These are phyloP conservation scores for Chironomus striatipennis DNA, from an alignment of 1,140 invertebrate genomes.

Conservation along the genomic window DNA sequence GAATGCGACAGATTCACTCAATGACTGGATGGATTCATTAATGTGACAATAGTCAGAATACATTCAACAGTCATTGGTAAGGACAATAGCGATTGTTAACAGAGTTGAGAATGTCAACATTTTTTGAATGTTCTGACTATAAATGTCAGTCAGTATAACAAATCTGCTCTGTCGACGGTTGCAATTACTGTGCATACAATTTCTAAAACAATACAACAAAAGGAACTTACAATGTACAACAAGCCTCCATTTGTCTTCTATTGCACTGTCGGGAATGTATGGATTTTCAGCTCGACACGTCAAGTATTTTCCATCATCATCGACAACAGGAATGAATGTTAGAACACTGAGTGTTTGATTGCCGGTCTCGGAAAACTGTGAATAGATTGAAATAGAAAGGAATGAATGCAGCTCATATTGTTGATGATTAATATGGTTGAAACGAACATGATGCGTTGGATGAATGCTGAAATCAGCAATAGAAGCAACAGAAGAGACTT, in stretches of 20 bases:
- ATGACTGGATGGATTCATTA: no score
- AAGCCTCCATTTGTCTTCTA: slow-evolving; percentile 73
- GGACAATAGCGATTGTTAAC: no score
- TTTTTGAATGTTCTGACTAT: no score
- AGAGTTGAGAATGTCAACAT: no score
- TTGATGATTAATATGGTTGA: not conserved
- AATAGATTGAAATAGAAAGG: slow-evolving; percentile 29
- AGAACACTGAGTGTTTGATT: slow-evolving; percentile 77
- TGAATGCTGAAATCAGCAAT: no score
- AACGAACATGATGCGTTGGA: no score
- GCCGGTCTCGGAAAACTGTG: slow-evolving; percentile 66
- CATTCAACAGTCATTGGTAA: no score
- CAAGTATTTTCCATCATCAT: slow-evolving; percentile 79
- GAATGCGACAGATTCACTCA: slow-evolving; percentile 34
- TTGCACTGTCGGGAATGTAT: slow-evolving; percentile 63
- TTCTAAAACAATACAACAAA: not conserved
- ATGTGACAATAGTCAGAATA: no score
- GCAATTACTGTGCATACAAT: no score
- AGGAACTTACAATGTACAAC: slow-evolving; percentile 62
- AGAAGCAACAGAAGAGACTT: not conserved
- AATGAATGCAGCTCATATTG: not conserved
- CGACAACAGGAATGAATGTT: slow-evolving; percentile 67
- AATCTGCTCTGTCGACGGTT: no score
- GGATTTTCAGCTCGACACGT: slow-evolving; percentile 82
- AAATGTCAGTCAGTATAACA: no score